Conservation (phyloP, 2,888 invertebrate species). For the Criorhina ranunculi region DNA sequence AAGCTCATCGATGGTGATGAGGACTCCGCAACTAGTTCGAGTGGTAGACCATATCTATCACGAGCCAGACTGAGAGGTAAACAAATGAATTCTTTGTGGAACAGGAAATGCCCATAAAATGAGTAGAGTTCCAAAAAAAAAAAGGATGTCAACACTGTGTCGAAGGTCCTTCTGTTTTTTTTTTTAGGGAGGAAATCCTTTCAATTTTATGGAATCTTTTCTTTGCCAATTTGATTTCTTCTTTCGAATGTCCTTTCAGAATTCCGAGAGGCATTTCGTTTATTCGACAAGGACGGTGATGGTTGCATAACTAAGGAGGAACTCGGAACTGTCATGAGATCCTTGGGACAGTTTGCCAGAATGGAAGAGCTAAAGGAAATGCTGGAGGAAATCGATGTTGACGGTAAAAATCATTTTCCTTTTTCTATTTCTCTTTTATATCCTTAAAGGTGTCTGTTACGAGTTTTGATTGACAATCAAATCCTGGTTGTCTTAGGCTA, state of each 20-base stretch:
- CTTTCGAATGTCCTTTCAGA: slow-evolving; percentile 85
- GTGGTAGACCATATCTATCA: slow-evolving; percentile 83
- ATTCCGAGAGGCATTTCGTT: slow-evolving; percentile 93
- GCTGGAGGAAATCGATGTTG: slow-evolving; percentile 93
- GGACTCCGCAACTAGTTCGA: slow-evolving; percentile 52
- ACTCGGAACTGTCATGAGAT: slow-evolving; percentile 93
- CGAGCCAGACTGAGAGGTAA: slow-evolving; percentile 93
- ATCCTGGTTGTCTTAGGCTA: not conserved
- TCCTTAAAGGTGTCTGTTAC: not conserved
- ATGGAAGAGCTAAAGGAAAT: slow-evolving; percentile 94
- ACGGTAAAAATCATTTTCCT: slow-evolving; percentile 85
- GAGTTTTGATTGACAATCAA: slow-evolving; percentile 41
- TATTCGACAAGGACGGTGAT: slow-evolving; percentile 95
- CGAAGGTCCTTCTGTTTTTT: slow-evolving; percentile 8
- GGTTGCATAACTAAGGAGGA: slow-evolving; percentile 95
- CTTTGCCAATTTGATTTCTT: slow-evolving; percentile 43
- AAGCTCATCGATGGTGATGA: slow-evolving; percentile 42
- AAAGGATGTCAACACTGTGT: slow-evolving; percentile 1
- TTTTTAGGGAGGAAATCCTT: slow-evolving; percentile 13
- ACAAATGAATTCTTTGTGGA: slow-evolving; percentile 16
- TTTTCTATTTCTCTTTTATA: not conserved
- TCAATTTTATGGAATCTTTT: not conserved
- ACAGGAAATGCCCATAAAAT: slow-evolving; percentile 21
- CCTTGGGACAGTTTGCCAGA: slow-evolving; percentile 93
- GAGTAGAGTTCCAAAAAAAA: not conserved